Base-by-base conservation (phyloP, 2,888 invertebrate species). In the Stenolophus ochropezus region DNA sequence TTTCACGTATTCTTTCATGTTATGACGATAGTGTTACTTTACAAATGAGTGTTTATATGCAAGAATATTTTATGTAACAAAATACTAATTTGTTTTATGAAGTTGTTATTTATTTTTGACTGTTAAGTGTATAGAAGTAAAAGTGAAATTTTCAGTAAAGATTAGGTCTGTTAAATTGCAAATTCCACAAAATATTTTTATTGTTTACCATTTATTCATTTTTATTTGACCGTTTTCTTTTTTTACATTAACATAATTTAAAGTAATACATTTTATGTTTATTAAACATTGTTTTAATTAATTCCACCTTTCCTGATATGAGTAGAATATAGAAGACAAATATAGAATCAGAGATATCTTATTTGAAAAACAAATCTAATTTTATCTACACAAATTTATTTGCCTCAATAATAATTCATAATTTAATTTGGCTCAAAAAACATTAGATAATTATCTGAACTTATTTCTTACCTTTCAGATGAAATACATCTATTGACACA, bases 221-320 rank as follows among this genome's bases (percentile, higher is more conserved):
- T 78, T 65, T 78, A 51, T 49, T 33, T 78, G 58, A 61, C 58
- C 58, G 61, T 33, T 77, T 75, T 78, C 51, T 47, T 77, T 77
- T 77, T 65, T 69, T 61, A 78, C 78, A 78, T 69, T 78, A 78
- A 78, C 78, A 78, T 78, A 78, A 42, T 78, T 78, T 69, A 69
- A 78, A 69, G 51, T 78, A 78, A 78, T 78, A 78, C 78, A 78
- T 69, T 78, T 78, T 78, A 78, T 78, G 78, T 78, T 78, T 69
- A 78, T 78, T 78, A 78, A 61, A 78, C 42, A 18, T 14, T 65
- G 8, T 42, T n/a, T 77, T 5, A n/a, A 61, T 61, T 61, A 61
- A 42, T 25, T 56, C 16, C 4, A n/a, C 61, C 61, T 61, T 14
- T 61, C 14, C 61, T 23, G 8, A 61, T 14, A 42, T 42, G 11